Conservation (phyloP, 2,888 invertebrate genomes). For the Atherix ibis region DNA sequence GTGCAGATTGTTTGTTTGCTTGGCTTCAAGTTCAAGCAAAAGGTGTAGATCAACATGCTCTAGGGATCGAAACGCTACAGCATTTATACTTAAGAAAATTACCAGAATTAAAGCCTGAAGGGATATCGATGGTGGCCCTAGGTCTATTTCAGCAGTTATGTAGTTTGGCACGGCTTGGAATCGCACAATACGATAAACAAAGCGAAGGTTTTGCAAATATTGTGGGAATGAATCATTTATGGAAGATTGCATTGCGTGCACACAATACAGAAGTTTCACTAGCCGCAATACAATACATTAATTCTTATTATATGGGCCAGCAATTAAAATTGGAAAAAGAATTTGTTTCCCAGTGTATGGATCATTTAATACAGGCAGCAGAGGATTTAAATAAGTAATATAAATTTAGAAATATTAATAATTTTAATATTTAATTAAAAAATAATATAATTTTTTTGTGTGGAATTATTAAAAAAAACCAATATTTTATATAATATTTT, state of each 20-base stretch:
- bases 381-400: slow-evolving; percentile 44
- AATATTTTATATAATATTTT: neutral
- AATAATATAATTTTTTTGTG: neutral
- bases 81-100: slow-evolving; percentile 79
- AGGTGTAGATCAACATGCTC: slow-evolving; percentile 80
- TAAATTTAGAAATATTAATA: slow-evolving; percentile 4
- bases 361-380: slow-evolving; percentile 70
- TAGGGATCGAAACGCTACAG: slow-evolving; percentile 72
- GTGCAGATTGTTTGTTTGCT: slow-evolving; percentile 82
- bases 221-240: slow-evolving; percentile 83
- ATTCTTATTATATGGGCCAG: slow-evolving; percentile 86
- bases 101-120: slow-evolving; percentile 73
- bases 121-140: slow-evolving; percentile 80
- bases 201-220: slow-evolving; percentile 37
- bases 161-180: slow-evolving; percentile 67
- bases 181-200: slow-evolving; percentile 46
- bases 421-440: slow-evolving; percentile 1
- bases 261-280: slow-evolving; percentile 87
- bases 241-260: slow-evolving; percentile 84
- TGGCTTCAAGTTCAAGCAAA: slow-evolving; percentile 88
- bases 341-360: slow-evolving; percentile 88
- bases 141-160: slow-evolving; percentile 84
- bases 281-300: slow-evolving; percentile 87
- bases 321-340: slow-evolving; percentile 82
- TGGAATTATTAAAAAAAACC: slow-evolving; percentile 1